Evolutionary conservation across 2,888 invertebrate genomes (phyloP), one percentile per base, ranked within the genome.

Genomic region (Erpobdella octoculata): DNA sequence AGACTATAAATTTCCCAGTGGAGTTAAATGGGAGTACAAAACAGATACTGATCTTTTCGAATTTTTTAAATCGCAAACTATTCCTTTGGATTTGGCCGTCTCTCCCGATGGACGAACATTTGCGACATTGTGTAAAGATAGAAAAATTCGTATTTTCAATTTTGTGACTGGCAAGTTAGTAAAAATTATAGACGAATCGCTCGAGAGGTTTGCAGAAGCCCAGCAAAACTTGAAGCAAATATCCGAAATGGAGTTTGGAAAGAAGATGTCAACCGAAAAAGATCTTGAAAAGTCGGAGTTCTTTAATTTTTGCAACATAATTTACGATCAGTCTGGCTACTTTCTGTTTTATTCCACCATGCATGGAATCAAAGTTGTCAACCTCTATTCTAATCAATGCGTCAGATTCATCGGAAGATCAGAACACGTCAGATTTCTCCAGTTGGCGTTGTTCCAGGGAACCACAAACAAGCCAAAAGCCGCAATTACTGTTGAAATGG

Each of bases 211-310:
- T 83, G 89, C 90, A 71, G 91, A 94, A 82, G 83, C 93, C 78
- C 53, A 53, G 48, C 69, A 82, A 81, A 79, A 78, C 78, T 89
- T 91, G 25, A 92, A 92, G 80, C 91, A 93, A 78, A 83, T 98
- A 72, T 93, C 96, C 12, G 94, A 93, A 81, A 97, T 98, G 95
- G 98, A 98, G 85, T 97, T 97, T 84, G 95, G 94, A 0, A 86
- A 97, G 78, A 88, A 96, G 81, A 90, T 97, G 90, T 97, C 97
- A 0, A 88, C 90, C 0, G 98, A 98, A 83, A 88, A 92, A 65
- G 98, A 98, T 79, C 85, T 98, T 67, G 97, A 97, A 81, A 95
- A 93, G 85, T 90, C 91, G 0, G 91, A 89, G 76, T 87, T 87
- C 25, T 87, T 88, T 76, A 87, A 87, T 78, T 85, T 87, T 38